These are phyloP conservation scores for Archips crataeganus DNA, from an alignment of 2,888 invertebrate species.

Conservation along the genomic window DNA sequence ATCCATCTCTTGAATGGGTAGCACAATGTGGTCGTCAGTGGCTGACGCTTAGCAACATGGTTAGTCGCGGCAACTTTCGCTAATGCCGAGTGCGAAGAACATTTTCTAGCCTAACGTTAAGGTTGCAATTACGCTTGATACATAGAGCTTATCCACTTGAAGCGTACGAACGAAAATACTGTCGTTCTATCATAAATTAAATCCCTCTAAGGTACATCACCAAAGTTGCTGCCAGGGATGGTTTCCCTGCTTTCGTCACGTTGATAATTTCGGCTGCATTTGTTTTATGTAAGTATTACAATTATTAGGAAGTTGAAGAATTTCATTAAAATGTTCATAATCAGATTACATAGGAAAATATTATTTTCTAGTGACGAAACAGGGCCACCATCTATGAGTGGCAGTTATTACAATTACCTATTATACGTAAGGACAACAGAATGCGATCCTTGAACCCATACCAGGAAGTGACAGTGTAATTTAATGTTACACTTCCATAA, in stretches of 20 bases:
- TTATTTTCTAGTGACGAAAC: neutral
- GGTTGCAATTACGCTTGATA: conserved; percentile 27
- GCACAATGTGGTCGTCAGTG: neutral
- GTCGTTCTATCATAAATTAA: neutral
- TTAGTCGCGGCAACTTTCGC: neutral
- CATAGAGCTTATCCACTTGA: conserved; percentile 46
- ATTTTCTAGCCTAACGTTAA: conserved; percentile 27
- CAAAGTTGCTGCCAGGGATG: neutral
- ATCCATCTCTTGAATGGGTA: neutral
- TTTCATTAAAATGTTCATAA: neutral
- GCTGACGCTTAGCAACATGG: neutral
- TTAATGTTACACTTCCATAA: neutral
- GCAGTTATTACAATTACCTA: neutral
- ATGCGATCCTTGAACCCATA: neutral
- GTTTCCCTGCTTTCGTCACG: neutral
- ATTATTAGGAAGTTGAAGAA: neutral
- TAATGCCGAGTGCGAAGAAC: conserved; percentile 20
- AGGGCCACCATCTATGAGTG: neutral
- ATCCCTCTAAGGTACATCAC: neutral
- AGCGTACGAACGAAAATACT: neutral
- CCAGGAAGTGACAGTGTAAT: neutral
- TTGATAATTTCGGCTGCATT: neutral
- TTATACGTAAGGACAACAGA: neutral
- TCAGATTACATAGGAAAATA: neutral
- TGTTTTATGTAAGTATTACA: neutral